Base-by-base conservation (phyloP, 2,113 vertebrate species). In the Otus sunia region DNA sequence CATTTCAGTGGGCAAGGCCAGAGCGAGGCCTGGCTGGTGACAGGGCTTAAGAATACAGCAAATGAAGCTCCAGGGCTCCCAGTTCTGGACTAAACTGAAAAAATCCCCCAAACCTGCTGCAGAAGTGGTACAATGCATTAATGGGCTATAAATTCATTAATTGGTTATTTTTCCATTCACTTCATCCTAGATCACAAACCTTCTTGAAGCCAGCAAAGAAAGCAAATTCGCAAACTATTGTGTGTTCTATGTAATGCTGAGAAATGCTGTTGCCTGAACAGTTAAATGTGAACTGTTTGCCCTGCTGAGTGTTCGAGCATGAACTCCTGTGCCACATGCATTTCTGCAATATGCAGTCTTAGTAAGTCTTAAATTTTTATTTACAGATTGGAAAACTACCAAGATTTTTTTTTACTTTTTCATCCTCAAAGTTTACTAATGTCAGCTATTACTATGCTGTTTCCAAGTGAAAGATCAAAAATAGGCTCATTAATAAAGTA, bases 371-470 rank as follows among this genome's bases (percentile, higher is more conserved):
- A 7, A 10, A 45, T 27, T 86, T 85, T 88, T 53, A 86, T 76
- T 94, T 92, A 94, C 45, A 88, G 47, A 58, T 30, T 36, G 47
- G 52, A 69, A 93, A 94, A 36, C 18, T 72, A 90, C 43, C 71
- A 67, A 68, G n/a, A 59, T 36, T 72, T 71, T 52, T 41, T 71
- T 91, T 91, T 55, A 74, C 45, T 41, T 92, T 59, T 84, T 47
- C 64, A 58, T 64, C 43, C 53, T 50, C 77, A 32, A 50, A 85
- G 93, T 52, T 88, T 68, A 58, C 64, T 78, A 53, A 59, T 52
- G 74, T 45, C 69, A 93, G 58, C 87, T 76, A 68, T 73, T 58
- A 39, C 85, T 60, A 37, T 2, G 49, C 36, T 11, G 36, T 92
- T 94, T 86, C 77, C 77, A 88, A 85, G 39, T 6, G 17, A 76